These are phyloP conservation scores for Pelobates fuscus DNA, from an alignment of 2,113 vertebrate species.

Conservation along the genomic window DNA sequence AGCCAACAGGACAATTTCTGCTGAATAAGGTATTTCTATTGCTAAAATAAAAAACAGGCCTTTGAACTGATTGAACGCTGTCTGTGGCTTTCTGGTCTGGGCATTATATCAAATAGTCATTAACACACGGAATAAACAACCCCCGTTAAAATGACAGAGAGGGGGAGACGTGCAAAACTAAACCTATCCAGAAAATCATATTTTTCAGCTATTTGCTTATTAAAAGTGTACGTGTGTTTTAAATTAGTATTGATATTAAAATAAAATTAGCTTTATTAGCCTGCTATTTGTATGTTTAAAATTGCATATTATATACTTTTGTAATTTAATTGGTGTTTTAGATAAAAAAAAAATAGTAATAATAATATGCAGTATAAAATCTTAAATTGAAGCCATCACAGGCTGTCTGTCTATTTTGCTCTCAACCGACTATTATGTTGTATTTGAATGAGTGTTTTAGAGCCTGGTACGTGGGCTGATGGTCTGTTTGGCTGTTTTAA, in stretches of 20 bases:
- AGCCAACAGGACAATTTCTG: conserved; percentile 14
- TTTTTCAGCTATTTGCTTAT: conserved; percentile 11
- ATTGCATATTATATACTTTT: too few relatives aligned
- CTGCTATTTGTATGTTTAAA: too few relatives aligned
- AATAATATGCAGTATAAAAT: too few relatives aligned
- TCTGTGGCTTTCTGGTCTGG: conserved; percentile 36
- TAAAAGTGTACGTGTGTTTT: not conserved
- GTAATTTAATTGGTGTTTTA: too few relatives aligned
- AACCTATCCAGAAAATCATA: not conserved
- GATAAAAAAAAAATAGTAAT: too few relatives aligned
- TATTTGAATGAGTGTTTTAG: too few relatives aligned
- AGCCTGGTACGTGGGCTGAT: too few relatives aligned
- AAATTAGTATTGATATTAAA: conserved; percentile 16
- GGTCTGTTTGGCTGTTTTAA: too few relatives aligned
- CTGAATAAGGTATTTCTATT: conserved; percentile 44
- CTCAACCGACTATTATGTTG: too few relatives aligned
- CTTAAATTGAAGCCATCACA: too few relatives aligned
- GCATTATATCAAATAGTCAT: conserved; percentile 43
- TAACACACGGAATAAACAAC: conserved; percentile 44
- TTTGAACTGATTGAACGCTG: conserved; percentile 39
- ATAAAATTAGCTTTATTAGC: conserved; percentile 1
- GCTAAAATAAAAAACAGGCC: conserved; percentile 36
- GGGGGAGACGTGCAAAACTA: not conserved
- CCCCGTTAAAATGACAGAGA: conserved; percentile 12
- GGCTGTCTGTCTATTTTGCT: too few relatives aligned